Base-by-base conservation (phyloP, 2,888 invertebrate species). In the Troides helena region DNA sequence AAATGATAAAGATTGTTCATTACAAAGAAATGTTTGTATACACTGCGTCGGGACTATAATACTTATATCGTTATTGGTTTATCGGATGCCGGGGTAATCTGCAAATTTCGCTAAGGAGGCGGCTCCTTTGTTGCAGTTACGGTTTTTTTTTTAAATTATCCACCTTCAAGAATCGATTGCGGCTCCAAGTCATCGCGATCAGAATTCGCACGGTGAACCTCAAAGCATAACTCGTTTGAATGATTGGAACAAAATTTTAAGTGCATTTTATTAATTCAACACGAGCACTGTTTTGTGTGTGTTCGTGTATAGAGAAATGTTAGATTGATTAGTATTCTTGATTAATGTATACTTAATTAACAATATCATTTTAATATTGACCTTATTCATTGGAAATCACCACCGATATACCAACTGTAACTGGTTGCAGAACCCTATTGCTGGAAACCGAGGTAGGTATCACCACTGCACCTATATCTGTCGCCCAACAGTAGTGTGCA, bases 51-150 rank as follows among this genome's bases (percentile, higher is more conserved):
- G 67, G 74, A 72, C 69, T 75, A 86, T 84, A 87, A 83, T 76
- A 86, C 80, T 84, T 53, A 53, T 53, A 53, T 18, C 86, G 82
- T 81, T 88, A 90, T 90, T 87, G 88, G 89, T 87, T 91, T 90
- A 91, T 90, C 90, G 88, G 84, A 92, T 90, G 88, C 88, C 85
- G 75, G 78, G 77, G 84, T 88, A 90, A 91, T 90, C 92, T 90
- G 90, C 86, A 84, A 91, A 88, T 89, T 89, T 90, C 82, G 80
- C 84, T 86, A 83, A 75, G 81, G 83, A 78, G 85, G 83, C 88
- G 89, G 88, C 81, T 70, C 81, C 88, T 92, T 92, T 92, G 92
- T 91, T 87, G 81, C 80, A 74, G 30, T 23, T 58, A 23, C 62
- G 74, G 87, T 86, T 87, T 81, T 86, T 62, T 86, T 89, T 85